Conservation (phyloP, 2,888 invertebrate species). For the Apoderus coryli region DNA sequence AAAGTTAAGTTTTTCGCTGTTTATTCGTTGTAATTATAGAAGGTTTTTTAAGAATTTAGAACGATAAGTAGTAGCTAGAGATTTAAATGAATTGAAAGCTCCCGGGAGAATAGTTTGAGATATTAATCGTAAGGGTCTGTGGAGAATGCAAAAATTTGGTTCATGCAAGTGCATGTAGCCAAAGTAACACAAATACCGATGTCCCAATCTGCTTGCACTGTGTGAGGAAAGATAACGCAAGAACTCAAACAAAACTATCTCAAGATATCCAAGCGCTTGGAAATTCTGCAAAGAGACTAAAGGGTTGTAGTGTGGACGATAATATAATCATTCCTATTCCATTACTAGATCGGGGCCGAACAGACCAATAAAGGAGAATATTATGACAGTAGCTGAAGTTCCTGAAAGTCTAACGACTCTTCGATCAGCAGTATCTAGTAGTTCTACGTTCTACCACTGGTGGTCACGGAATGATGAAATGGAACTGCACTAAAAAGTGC, state of each 20-base stretch:
- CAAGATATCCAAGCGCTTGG: conserved; percentile 2
- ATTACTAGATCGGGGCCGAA: conserved; percentile 3
- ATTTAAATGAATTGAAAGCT: too few species aligned
- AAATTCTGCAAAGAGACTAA: conserved; percentile 3
- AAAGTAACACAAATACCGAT: conserved; percentile 1
- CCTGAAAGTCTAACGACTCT: background rate
- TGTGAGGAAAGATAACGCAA: conserved; percentile 3
- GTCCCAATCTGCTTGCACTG: conserved; percentile 2
- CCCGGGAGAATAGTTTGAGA: too few species aligned
- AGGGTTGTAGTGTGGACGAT: conserved; percentile 3
- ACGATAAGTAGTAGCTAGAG: too few species aligned
- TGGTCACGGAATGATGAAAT: conserved; percentile 1
- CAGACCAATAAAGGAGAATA: conserved; percentile 1
- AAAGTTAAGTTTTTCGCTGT: too few species aligned
- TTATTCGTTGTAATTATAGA: too few species aligned
- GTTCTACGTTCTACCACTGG: too few species aligned
- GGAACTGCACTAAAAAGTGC: conserved; percentile 2
- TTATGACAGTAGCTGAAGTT: conserved; percentile 3
- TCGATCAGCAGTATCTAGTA: too few species aligned
- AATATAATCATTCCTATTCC: too few species aligned
- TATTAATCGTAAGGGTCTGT: conserved; percentile 1
- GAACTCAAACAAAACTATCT: background rate
- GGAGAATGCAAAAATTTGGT: conserved; percentile 2
- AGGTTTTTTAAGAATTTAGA: too few species aligned
- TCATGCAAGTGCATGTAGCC: conserved; percentile 1